A percentile compares a stretch with the other conserved stretches of the same genome.
These are phyloP conservation scores for Aquatica leii DNA, from an alignment of 2,888 invertebrate genomes.

Conservation along the genomic window DNA sequence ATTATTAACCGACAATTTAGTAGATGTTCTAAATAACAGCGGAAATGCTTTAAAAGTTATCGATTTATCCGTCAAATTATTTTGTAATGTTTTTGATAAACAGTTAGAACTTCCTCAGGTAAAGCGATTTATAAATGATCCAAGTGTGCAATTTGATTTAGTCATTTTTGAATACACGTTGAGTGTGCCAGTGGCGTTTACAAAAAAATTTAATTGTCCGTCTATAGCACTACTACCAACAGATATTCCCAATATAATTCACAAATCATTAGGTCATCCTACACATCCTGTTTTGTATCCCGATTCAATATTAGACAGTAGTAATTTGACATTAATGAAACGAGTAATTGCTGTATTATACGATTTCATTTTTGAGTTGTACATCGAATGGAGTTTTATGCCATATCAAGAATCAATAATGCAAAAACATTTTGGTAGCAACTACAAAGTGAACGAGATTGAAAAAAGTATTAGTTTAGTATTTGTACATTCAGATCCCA, in stretches of 20 bases:
- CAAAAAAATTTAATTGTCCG: constrained; percentile 65
- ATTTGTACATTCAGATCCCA: constrained; percentile 52
- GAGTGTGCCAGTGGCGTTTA: constrained; percentile 63
- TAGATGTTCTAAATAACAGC: neutral
- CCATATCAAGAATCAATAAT: too few species aligned
- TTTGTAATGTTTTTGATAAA: constrained; percentile 7
- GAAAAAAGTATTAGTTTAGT: constrained; percentile 51
- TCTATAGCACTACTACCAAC: constrained; percentile 65
- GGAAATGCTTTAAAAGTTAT: constrained; percentile 3
- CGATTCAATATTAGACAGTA: too few species aligned
- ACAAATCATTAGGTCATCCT: constrained; percentile 65
- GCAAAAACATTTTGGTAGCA: constrained; percentile 50
- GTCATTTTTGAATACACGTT: constrained; percentile 65
- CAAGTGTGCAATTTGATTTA: constrained; percentile 64
- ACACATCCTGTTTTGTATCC: constrained; percentile 64
- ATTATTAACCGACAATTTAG: constrained; percentile 2
- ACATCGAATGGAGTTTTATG: too few species aligned
- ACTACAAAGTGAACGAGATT: constrained; percentile 42
- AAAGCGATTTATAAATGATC: constrained; percentile 49
- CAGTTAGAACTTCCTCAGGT: constrained; percentile 45
- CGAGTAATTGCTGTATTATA: too few species aligned
- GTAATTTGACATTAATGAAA: neutral
- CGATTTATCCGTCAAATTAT: constrained; percentile 23
- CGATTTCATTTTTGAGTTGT: too few species aligned
- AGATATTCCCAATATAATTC: constrained; percentile 62